Evolutionary conservation across 1,140 invertebrate species (phyloP), one percentile per base, ranked within the genome.

Genomic region (Nautilus pompilius): DNA sequence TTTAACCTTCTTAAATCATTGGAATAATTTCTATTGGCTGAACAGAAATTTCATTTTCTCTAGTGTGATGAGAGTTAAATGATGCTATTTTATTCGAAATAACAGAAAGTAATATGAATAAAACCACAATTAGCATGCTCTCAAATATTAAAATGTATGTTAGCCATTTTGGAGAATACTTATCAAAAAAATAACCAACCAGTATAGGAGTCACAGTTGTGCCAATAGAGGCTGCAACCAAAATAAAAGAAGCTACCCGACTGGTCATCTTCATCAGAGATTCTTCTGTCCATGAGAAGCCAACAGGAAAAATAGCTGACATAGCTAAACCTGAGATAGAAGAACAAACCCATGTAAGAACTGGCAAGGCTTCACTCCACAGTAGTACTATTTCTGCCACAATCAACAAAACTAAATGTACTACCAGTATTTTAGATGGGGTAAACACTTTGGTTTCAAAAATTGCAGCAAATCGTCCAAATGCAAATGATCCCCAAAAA

Each of bases 91-190:
- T n/a, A n/a, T n/a, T n/a, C n/a, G n/a, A n/a, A n/a, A n/a, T n/a
- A n/a, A n/a, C n/a, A n/a, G n/a, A n/a, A n/a, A n/a, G n/a, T n/a
- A n/a, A n/a, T n/a, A n/a, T n/a, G n/a, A n/a, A n/a, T n/a, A n/a
- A n/a, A n/a, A n/a, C n/a, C n/a, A n/a, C n/a, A n/a, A n/a, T n/a
- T n/a, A n/a, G n/a, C n/a, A n/a, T n/a, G n/a, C n/a, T n/a, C n/a
- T n/a, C n/a, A n/a, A n/a, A n/a, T n/a, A n/a, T n/a, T n/a, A n/a
- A n/a, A n/a, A 8, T 66, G n/a, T 74, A 74, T 0, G 48, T 33
- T 34, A 62, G 72, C 70, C 72, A 72, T 65, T 70, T 70, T 17
- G 66, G 66, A n/a, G 53, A 62, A 28, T 66, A 34, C 0, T 69
- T 36, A 15, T 72, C 58, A 64, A 74, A 70, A 22, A 74, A 51